Base-by-base conservation (phyloP, 2,888 invertebrate species). In the Drosophila atripex region DNA sequence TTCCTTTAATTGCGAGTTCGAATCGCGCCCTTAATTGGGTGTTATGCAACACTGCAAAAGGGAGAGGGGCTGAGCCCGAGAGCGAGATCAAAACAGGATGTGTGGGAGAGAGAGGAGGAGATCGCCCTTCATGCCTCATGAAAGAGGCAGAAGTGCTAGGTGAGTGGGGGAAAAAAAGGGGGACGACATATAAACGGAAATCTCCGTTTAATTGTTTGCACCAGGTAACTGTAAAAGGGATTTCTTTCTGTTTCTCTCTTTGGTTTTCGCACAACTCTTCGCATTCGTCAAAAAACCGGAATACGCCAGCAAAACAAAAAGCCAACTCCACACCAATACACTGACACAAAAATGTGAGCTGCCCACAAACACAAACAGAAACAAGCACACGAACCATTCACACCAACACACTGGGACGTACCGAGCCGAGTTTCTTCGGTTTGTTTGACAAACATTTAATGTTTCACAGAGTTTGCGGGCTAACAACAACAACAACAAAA, bases 211-310 rank as follows among this genome's bases (percentile, higher is more conserved):
- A 77, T 72, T 83, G 72, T 83, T 83, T 86, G 80, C 84, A 83
- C 64, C 68, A 87, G 80, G 71, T 84, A 84, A 78, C 78, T 78
- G 78, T 80, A 75, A 86, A 74, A 74, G 71, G 63, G 65, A 56
- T 60, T 71, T 51, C 50, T 53, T 63, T 59, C 32, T 18, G 28
- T 57, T 51, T 35, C 7, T 35, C 2, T n/a, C n/a, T 18, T 25
- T 18, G 16, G 11, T 56, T 65, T 78, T 71, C 66, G 51, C 77
- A 57, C 69, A 51, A 41, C 39, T 41, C 39, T 41, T 35, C 6
- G 35, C 18, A 11, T 35, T 35, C 35, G n/a, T n/a, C 35, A 2
- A 14, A 35, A 63, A 72, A 72, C 74, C 74, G 71, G 74, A 72
- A 73, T 68, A 49, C 73, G 74, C 50, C 71, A 72, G 46, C 71